A percentile compares a stretch with the other conserved stretches of the same genome.
Conservation (phyloP, 2,888 invertebrate genomes). For the Ecdyonurus torrentis region DNA sequence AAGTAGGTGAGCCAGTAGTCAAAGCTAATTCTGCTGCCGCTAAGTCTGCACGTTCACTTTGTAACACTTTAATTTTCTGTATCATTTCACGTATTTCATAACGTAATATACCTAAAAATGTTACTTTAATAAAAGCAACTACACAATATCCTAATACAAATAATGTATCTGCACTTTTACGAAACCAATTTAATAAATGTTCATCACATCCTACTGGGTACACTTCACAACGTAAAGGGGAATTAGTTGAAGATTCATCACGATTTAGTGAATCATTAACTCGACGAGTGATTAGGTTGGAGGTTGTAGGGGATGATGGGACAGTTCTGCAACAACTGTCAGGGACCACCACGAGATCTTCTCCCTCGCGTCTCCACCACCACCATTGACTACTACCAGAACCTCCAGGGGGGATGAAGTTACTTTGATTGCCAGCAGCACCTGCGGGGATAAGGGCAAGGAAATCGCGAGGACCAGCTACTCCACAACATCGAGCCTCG, state of each 20-base stretch:
- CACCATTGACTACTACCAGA: background rate
- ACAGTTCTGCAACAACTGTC: constrained; percentile 10
- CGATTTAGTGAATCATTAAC: background rate
- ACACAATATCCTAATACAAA: constrained; percentile 73
- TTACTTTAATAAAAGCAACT: constrained; percentile 73
- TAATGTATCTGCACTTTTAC: constrained; percentile 61
- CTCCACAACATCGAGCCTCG: constrained; percentile 64
- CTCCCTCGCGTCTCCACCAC: constrained; percentile 3
- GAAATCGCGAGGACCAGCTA: constrained; percentile 35
- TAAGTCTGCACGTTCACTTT: constrained; percentile 41
- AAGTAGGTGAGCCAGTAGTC: background rate
- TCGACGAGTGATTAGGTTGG: constrained; percentile 13
- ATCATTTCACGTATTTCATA: constrained; percentile 69
- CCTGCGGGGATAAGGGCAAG: background rate
- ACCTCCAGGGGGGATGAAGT: background rate
- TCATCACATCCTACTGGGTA: constrained; percentile 51
- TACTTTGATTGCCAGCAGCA: background rate
- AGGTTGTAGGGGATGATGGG: constrained; percentile 20
- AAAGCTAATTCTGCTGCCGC: background rate
- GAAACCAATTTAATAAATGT: constrained; percentile 52
- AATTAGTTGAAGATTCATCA: background rate
- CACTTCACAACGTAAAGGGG: constrained; percentile 17
- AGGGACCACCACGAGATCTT: constrained; percentile 6
- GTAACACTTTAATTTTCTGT: constrained; percentile 69
- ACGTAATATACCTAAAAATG: constrained; percentile 71